Conservation (phyloP, 2,888 invertebrate genomes). For the Sarcophaga variegata region DNA sequence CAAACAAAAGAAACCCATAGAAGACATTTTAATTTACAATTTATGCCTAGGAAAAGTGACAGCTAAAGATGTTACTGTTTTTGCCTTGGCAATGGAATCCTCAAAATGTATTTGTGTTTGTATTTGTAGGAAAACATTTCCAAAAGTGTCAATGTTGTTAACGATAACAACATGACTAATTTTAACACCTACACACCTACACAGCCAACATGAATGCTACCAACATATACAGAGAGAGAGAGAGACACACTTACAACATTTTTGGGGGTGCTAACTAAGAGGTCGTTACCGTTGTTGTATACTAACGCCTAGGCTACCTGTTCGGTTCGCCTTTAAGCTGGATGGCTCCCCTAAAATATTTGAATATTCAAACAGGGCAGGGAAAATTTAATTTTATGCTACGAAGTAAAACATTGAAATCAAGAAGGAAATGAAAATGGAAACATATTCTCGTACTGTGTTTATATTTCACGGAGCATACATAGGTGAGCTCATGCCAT, state of each 20-base stretch:
- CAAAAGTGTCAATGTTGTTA: conserved; percentile 18
- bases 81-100: conserved; percentile 22
- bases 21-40: neutral
- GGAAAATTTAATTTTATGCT: neutral
- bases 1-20: neutral
- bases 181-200: neutral
- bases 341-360: neutral
- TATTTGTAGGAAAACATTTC: conserved; percentile 4
- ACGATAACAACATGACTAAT: neutral
- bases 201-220: conserved; percentile 4
- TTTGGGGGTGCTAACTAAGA: neutral
- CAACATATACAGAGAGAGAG: neutral
- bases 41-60: neutral
- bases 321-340: neutral
- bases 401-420: neutral
- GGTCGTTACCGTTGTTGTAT: neutral
- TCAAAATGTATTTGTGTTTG: conserved; percentile 13
- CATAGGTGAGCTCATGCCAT: no score
- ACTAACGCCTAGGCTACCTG: neutral
- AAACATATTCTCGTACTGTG: neutral
- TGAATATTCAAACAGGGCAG: neutral
- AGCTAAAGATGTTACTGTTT: conserved; percentile 5
- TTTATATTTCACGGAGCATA: no score
- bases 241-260: no score
- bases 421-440: neutral